Base-by-base conservation (phyloP, 2,888 invertebrate species). In the Eurois occulta region DNA sequence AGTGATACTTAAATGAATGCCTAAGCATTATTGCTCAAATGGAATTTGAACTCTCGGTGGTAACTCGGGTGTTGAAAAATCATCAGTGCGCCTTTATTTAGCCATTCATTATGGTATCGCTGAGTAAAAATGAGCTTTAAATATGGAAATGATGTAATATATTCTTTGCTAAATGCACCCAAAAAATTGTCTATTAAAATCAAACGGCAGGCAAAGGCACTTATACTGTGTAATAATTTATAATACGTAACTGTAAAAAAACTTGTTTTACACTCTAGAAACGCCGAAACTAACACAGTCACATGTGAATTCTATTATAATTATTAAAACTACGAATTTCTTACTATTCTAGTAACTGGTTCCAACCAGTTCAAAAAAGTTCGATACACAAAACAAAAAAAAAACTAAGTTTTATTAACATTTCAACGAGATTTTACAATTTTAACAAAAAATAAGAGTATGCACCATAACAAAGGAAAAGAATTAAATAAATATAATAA, bases 131-230 rank as follows among this genome's bases (percentile, higher is more conserved):
- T 38, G 5, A 64, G 11, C 5, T 13, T 35, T 38, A 18, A 46
- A 60, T 18, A 41, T 43, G 13, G 24, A 43, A 43, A 43, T 41
- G 41, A 32, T 46, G 32, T 35, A 48, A 41, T 46, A 55, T 2
- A 28, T 32, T 58, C 18, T 58, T 66, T 72, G 24, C 78, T 68
- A 43, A 67, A 58, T 67, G 32, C 65, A 69, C 55, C 62, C 52
- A 48, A 48, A 8, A 64, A 52, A 68, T 35, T 64, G 55, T 72
- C 43, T 66, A 48, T 65, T 58, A 38, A 77, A 81, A 85, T 52
- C 13, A 72, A 87, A 86, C 58, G 62, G 77, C 64, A 80, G 81
- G 79, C 79, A 89, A 89, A 89, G 90, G 89, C 90, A 89, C 89
- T 89, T 89, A 87, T 69, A 86, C 55, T 79, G 86, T 74, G 62